A percentile compares a stretch with the other conserved stretches of the same genome.
Evolutionary conservation across 1,140 invertebrate species (phyloP).

Genomic region (Pomphorhynchus laevis): DNA sequence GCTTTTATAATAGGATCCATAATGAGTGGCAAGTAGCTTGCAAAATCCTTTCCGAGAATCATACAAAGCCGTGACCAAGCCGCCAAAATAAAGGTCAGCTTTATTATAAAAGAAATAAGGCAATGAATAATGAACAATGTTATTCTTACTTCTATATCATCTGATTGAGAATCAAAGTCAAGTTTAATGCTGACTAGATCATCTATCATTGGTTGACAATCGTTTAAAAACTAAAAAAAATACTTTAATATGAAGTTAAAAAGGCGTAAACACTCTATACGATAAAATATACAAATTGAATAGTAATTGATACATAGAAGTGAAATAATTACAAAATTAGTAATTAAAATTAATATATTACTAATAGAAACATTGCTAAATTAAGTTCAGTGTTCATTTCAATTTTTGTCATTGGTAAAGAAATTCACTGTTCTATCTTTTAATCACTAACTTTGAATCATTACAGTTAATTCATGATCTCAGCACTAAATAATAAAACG

Average conservation of each 20-base stretch:
- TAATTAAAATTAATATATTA: no score
- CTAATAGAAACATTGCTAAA: no score
- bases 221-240: constrained; percentile 34
- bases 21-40: constrained; percentile 72
- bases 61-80: constrained; percentile 96
- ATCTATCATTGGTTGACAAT: constrained; percentile 82
- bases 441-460: no score
- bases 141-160: constrained; percentile 44
- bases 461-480: no score
- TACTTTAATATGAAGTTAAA: constrained; percentile 2
- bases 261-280: constrained; percentile 11
- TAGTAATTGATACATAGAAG: no score
- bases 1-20: constrained; percentile 81
- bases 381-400: no score
- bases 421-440: no score
- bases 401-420: no score
- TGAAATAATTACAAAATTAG: no score
- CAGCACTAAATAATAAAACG: no score
- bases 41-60: constrained; percentile 63
- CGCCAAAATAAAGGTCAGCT: constrained; percentile 61
- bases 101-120: not conserved
- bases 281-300: constrained; percentile 3
- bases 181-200: constrained; percentile 58
- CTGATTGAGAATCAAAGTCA: constrained; percentile 25
- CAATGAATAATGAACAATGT: not conserved